Conservation (phyloP, 2,797 vertebrate species). For the Pelodytes ibericus region DNA sequence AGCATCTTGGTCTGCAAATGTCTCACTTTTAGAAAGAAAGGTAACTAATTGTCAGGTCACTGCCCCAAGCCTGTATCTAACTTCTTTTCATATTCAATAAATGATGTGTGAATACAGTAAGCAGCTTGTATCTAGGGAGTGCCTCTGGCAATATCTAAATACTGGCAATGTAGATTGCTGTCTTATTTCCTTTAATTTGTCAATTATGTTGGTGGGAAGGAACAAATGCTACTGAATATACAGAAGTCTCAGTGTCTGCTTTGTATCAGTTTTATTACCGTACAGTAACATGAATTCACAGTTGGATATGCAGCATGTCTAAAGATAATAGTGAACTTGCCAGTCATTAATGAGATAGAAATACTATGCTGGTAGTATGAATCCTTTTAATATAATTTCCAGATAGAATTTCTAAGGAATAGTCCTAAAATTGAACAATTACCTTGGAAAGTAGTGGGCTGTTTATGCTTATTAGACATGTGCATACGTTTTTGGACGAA, state of each 20-base stretch:
- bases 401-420: too few relatives aligned
- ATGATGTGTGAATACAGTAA: slow-evolving; percentile 75
- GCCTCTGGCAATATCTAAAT: slow-evolving; percentile 63
- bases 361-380: too few relatives aligned
- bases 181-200: slow-evolving; percentile 65
- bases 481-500: too few relatives aligned
- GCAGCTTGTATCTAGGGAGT: slow-evolving; percentile 67
- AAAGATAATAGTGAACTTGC: too few relatives aligned
- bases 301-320: too few relatives aligned
- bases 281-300: background rate
- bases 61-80: slow-evolving; percentile 62
- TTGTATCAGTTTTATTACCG: slow-evolving; percentile 25
- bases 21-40: slow-evolving; percentile 62
- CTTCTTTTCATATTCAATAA: slow-evolving; percentile 74
- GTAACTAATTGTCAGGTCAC: slow-evolving; percentile 73
- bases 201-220: slow-evolving; percentile 46
- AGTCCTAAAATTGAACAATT: too few relatives aligned
- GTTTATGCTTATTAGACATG: too few relatives aligned
- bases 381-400: too few relatives aligned
- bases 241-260: slow-evolving; percentile 46
- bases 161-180: slow-evolving; percentile 60
- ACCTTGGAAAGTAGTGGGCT: too few relatives aligned
- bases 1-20: slow-evolving; percentile 60
- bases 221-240: slow-evolving; percentile 54
- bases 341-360: too few relatives aligned